A percentile compares a stretch with the other conserved stretches of the same genome.
Evolutionary conservation across 2,888 invertebrate genomes (phyloP).

Genomic region (Acrocyrtus sp.): DNA sequence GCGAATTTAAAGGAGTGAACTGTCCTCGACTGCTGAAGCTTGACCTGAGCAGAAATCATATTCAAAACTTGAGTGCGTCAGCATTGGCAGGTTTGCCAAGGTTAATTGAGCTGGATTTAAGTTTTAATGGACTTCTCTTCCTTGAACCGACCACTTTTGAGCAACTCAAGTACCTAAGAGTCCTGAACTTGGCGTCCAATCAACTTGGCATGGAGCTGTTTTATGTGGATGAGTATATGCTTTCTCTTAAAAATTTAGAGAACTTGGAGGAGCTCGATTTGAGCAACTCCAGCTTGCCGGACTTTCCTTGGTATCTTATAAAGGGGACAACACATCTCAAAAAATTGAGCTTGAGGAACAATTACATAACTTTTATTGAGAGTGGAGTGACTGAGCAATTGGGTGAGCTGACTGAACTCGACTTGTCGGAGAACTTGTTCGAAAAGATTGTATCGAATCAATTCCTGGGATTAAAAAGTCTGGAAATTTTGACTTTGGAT

Average conservation of each 20-base stretch:
- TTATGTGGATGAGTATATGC: constrained; percentile 25
- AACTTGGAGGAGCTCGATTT: constrained; percentile 57
- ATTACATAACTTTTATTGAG: constrained; percentile 47
- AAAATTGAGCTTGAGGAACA: constrained; percentile 53
- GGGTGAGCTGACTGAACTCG: constrained; percentile 44
- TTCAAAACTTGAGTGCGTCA: constrained; percentile 46
- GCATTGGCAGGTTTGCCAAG: constrained; percentile 25
- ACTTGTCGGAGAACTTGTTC: constrained; percentile 58
- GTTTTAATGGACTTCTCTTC: constrained; percentile 53
- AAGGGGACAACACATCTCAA: constrained; percentile 54
- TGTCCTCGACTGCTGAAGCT: constrained; percentile 42
- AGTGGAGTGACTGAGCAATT: constrained; percentile 36
- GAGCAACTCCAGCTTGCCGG: constrained; percentile 53
- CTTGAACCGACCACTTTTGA: constrained; percentile 50
- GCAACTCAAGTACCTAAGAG: constrained; percentile 39
- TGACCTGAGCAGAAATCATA: constrained; percentile 57
- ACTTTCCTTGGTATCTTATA: constrained; percentile 52
- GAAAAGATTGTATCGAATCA: constrained; percentile 37
- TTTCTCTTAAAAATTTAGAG: constrained; percentile 45
- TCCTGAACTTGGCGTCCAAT: constrained; percentile 53
- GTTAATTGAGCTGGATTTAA: constrained; percentile 53
- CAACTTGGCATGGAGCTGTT: constrained; percentile 50
- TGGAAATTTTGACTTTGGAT: constrained; percentile 47
- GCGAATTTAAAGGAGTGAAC: constrained; percentile 36
- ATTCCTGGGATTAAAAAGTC: constrained; percentile 39